Conservation (phyloP, 2,113 vertebrate genomes). For the Microcebus lehilahytsara region DNA sequence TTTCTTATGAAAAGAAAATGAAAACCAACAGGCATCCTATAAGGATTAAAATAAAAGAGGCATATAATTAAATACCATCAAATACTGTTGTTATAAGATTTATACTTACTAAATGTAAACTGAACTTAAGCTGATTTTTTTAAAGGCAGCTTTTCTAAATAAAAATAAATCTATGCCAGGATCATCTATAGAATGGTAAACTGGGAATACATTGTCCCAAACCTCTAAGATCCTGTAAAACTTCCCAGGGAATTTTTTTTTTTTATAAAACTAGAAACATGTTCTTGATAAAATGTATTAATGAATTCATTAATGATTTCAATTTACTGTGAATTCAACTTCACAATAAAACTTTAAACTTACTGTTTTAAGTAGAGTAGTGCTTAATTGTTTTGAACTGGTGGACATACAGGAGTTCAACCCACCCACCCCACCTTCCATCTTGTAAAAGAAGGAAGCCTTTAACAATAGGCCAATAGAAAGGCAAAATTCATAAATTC, state of each 20-base stretch:
- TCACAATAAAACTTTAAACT: background rate
- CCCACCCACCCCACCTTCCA: rapidly evolving
- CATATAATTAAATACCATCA: background rate
- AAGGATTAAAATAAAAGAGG: conserved; percentile 4
- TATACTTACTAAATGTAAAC: background rate
- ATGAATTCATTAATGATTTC: background rate
- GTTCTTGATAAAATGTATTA: background rate
- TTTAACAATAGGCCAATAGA: background rate
- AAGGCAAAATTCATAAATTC: background rate
- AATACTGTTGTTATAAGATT: background rate
- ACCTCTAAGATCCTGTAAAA: background rate
- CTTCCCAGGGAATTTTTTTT: background rate
- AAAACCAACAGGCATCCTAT: background rate
- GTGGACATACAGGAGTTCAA: background rate
- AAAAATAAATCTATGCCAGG: background rate
- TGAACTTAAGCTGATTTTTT: background rate
- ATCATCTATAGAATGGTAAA: background rate
- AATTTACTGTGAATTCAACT: background rate
- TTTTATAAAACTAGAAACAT: background rate
- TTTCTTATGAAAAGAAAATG: background rate
- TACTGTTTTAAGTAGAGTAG: background rate
- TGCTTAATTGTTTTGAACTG: background rate
- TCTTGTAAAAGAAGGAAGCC: background rate
- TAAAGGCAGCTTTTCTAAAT: background rate
- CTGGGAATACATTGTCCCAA: background rate